phyloP scores from a whole-genome alignment of 2,797 vertebrate genomes.

The Lagocephalus sceleratus region DNA sequence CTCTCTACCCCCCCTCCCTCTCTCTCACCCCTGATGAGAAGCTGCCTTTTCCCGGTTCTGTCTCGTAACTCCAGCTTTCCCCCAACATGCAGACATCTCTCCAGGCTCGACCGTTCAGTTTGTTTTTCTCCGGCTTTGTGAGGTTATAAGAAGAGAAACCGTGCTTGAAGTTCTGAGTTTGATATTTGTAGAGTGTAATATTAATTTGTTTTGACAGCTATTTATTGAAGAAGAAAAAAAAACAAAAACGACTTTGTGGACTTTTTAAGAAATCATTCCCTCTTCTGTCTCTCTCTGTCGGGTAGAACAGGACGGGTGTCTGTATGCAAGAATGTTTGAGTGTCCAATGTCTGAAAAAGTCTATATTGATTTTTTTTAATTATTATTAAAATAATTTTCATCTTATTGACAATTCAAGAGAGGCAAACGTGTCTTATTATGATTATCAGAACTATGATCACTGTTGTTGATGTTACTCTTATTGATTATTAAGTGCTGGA shows the following conservation, averaged over 20 bases:
- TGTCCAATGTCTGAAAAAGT: constrained; percentile 48
- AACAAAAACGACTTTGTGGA: constrained; percentile 47
- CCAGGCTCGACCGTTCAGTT: constrained; percentile 33
- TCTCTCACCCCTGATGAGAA: constrained; percentile 55
- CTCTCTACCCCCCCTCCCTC: neutral
- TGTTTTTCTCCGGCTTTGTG: constrained; percentile 47
- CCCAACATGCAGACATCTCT: constrained; percentile 73
- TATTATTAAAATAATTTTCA: constrained; percentile 57
- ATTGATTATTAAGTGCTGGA: constrained; percentile 74
- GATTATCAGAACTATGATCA: constrained; percentile 73
- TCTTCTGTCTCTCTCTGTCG: constrained; percentile 3
- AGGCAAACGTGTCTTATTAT: constrained; percentile 69
- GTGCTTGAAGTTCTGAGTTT: constrained; percentile 66
- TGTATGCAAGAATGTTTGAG: constrained; percentile 49
- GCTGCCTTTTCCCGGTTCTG: constrained; percentile 38
- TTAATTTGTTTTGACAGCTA: constrained; percentile 71
- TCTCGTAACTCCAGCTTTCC: constrained; percentile 54
- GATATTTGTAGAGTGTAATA: constrained; percentile 67
- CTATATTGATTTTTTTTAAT: constrained; percentile 61
- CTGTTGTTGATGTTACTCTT: constrained; percentile 71
- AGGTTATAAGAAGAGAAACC: constrained; percentile 58
- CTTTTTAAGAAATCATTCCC: constrained; percentile 68
- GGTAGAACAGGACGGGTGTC: constrained; percentile 39
- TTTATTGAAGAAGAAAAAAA: constrained; percentile 70
- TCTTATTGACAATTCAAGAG: constrained; percentile 65